These are phyloP conservation scores for Sebastes nivosus DNA, from an alignment of 2,797 vertebrate genomes.

Conservation along the genomic window DNA sequence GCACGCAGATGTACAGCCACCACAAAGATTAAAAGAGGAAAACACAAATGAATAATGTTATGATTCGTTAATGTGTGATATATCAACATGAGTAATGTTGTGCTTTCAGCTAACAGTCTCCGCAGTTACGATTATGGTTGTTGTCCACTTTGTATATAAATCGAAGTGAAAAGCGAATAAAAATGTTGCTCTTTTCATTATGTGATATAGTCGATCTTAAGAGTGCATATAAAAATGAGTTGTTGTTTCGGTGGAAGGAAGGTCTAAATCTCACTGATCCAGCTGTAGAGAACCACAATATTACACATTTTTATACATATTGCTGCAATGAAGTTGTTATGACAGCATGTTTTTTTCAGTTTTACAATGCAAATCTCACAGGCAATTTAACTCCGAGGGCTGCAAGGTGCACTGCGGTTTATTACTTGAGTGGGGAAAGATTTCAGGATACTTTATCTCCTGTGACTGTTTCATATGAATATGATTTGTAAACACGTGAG, in stretches of 20 bases:
- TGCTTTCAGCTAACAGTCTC: background rate
- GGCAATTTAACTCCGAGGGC: slow-evolving; percentile 1
- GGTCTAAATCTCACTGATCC: slow-evolving; percentile 11
- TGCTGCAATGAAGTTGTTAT: background rate
- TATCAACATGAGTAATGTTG: slow-evolving; percentile 25
- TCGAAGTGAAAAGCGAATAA: slow-evolving; percentile 20
- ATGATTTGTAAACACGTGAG: background rate
- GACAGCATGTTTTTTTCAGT: slow-evolving; percentile 16
- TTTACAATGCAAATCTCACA: slow-evolving; percentile 30
- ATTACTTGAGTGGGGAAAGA: background rate
- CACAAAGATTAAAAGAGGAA: slow-evolving; percentile 14
- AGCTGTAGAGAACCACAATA: background rate
- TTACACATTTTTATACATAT: slow-evolving; percentile 4
- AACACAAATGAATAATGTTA: slow-evolving; percentile 21
- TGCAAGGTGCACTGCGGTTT: slow-evolving; percentile 15
- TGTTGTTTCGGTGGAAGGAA: background rate
- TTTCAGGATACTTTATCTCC: slow-evolving; percentile 28
- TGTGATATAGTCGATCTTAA: background rate
- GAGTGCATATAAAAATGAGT: slow-evolving; percentile 32
- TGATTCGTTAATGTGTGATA: slow-evolving; percentile 13
- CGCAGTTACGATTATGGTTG: background rate
- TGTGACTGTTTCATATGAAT: slow-evolving; percentile 15
- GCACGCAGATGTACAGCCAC: background rate
- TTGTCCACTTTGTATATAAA: background rate
- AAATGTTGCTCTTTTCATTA: slow-evolving; percentile 30